These are phyloP conservation scores for Podarcis siculus DNA, from an alignment of 2,797 vertebrate species.

Conservation along the genomic window DNA sequence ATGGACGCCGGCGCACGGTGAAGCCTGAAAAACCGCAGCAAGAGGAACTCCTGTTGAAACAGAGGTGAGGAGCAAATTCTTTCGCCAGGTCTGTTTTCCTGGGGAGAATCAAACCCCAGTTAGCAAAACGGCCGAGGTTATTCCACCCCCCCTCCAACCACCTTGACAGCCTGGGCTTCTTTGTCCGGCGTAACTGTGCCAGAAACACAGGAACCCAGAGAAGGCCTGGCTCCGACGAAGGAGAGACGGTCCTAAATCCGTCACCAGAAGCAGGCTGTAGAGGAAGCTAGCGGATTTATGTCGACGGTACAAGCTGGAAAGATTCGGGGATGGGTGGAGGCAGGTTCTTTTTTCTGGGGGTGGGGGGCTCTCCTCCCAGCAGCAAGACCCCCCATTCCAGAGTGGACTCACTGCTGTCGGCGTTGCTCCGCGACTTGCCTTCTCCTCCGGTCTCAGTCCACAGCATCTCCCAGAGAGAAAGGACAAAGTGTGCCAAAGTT, in stretches of 20 bases:
- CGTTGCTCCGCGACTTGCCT: not conserved
- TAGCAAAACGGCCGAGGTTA: not conserved
- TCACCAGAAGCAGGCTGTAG: not conserved
- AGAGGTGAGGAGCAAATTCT: not conserved
- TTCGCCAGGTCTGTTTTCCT: not conserved
- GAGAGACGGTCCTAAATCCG: constrained; percentile 27
- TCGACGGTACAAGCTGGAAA: not conserved
- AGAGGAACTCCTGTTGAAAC: not conserved
- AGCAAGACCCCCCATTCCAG: not conserved
- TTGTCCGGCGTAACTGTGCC: constrained; percentile 18
- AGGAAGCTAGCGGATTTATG: not conserved
- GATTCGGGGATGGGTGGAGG: not conserved
- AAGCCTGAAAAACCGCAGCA: not conserved
- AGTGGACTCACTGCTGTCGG: not conserved
- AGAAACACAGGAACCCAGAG: constrained; percentile 28
- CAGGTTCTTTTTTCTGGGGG: too few relatives aligned
- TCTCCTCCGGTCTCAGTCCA: not conserved
- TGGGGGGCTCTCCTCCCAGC: too few relatives aligned
- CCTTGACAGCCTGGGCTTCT: not conserved
- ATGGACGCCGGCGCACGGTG: too few relatives aligned
- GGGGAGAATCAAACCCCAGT: not conserved
- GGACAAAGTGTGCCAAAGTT: not conserved
- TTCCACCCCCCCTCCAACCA: not conserved
- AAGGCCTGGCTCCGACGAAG: not conserved
- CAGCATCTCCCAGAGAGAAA: not conserved